phyloP scores from a whole-genome alignment of 2,888 invertebrate genomes.

The Drosophila anceps region DNA sequence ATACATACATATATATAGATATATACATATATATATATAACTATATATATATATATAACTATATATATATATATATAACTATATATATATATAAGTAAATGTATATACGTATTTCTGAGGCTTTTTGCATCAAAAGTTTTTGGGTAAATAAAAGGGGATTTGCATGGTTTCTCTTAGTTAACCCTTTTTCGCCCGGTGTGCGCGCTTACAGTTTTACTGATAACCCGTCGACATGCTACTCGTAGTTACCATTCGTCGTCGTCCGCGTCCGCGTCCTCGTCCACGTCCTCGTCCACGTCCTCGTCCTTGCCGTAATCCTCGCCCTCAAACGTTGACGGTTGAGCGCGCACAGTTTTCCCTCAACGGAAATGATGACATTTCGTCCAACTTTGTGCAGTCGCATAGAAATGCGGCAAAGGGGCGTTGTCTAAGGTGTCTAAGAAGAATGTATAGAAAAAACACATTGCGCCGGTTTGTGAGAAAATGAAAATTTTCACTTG shows the following conservation, averaged over 20 bases:
- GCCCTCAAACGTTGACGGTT: constrained; percentile 44
- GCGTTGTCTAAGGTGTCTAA: constrained; percentile 59
- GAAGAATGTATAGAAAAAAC: constrained; percentile 53
- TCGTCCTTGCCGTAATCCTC: neutral
- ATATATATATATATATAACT: neutral
- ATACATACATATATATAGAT: constrained; percentile 1
- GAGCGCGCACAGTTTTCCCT: constrained; percentile 65
- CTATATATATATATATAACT: constrained; percentile 4
- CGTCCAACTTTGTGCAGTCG: constrained; percentile 80
- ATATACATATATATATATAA: constrained; percentile 5
- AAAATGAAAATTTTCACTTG: constrained; percentile 74
- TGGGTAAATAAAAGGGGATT: constrained; percentile 65
- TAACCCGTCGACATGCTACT: constrained; percentile 37
- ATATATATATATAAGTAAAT: constrained; percentile 4
- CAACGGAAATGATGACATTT: constrained; percentile 82
- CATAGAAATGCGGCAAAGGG: constrained; percentile 66
- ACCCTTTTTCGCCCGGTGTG: constrained; percentile 63
- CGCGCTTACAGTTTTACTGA: constrained; percentile 42
- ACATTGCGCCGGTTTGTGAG: constrained; percentile 52
- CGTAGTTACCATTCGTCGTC: constrained; percentile 16
- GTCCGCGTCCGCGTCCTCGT: constrained; percentile 5
- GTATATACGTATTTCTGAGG: constrained; percentile 8
- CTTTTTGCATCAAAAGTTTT: constrained; percentile 47
- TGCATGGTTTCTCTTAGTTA: constrained; percentile 69
- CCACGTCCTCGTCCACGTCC: constrained; percentile 11